These are phyloP conservation scores for Actinemys pallida DNA, from an alignment of 2,113 vertebrate species.

Conservation along the genomic window DNA sequence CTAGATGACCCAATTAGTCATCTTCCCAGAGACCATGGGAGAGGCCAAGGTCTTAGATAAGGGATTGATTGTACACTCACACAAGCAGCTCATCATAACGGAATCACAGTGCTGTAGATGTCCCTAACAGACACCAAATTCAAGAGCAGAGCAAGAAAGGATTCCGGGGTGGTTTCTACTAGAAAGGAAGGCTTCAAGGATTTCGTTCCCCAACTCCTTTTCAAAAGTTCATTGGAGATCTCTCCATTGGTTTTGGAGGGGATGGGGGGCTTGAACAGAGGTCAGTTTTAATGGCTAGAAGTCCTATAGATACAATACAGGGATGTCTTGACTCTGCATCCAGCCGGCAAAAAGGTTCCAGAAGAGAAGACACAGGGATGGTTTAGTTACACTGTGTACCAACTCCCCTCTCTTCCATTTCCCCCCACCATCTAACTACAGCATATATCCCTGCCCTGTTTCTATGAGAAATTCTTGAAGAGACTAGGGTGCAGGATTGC, in stretches of 20 bases:
- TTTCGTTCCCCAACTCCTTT: neutral
- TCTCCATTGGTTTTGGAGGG: neutral
- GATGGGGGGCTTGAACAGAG: neutral
- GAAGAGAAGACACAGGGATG: neutral
- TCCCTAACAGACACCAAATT: neutral
- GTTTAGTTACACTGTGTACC: neutral
- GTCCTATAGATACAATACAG: neutral
- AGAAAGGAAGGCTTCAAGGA: neutral
- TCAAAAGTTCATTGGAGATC: neutral
- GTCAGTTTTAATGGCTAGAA: neutral
- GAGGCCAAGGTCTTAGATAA: neutral
- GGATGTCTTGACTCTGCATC: neutral
- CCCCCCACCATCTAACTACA: neutral
- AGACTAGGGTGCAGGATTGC: neutral
- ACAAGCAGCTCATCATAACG: neutral
- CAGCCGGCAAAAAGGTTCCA: neutral
- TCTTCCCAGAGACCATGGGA: neutral
- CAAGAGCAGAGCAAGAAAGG: neutral
- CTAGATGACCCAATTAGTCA: neutral
- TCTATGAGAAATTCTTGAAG: neutral
- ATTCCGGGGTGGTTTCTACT: neutral
- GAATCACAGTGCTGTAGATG: neutral
- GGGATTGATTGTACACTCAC: neutral
- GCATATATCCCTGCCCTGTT: neutral
- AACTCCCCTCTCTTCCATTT: neutral